Conservation (phyloP, 2,113 vertebrate genomes). For the Phalacrocorax brasilianus region DNA sequence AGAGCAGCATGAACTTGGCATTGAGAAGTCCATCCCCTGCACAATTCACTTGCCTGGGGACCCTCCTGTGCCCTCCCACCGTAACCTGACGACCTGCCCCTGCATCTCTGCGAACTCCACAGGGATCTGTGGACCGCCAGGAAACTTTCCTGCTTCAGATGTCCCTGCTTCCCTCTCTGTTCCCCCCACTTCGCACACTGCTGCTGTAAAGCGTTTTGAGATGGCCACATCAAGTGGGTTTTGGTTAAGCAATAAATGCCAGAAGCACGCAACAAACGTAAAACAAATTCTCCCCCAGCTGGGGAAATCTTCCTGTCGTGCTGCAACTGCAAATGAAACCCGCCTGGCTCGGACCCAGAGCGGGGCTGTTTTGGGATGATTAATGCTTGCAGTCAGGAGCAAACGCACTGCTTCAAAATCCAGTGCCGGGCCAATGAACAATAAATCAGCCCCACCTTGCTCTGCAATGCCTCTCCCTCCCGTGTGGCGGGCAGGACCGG, state of each 20-base stretch:
- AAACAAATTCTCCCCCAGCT: conserved; percentile 11
- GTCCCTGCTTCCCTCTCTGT: not conserved
- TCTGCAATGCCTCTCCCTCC: conserved; percentile 39
- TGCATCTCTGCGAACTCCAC: not conserved
- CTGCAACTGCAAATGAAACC: conserved; percentile 50
- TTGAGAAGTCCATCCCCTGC: not conserved
- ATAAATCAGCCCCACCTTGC: conserved; percentile 67
- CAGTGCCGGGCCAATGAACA: not conserved
- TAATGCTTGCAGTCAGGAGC: conserved; percentile 59
- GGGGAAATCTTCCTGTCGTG: conserved; percentile 32
- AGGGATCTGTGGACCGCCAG: not conserved
- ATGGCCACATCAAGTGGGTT: conserved; percentile 50
- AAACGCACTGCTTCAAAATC: conserved; percentile 28
- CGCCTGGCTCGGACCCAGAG: conserved; percentile 17
- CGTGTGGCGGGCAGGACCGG: not conserved
- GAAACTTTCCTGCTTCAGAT: not conserved
- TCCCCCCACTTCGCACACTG: not conserved
- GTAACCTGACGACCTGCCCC: not conserved
- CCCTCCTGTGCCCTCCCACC: not conserved
- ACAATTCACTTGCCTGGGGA: not conserved
- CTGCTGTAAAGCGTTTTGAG: not conserved
- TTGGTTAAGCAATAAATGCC: conserved; percentile 56
- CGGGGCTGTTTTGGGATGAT: conserved; percentile 22
- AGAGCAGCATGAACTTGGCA: not conserved
- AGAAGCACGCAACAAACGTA: conserved; percentile 24